Conservation (phyloP, 1,140 invertebrate genomes). For the Metaphire vulgaris region DNA sequence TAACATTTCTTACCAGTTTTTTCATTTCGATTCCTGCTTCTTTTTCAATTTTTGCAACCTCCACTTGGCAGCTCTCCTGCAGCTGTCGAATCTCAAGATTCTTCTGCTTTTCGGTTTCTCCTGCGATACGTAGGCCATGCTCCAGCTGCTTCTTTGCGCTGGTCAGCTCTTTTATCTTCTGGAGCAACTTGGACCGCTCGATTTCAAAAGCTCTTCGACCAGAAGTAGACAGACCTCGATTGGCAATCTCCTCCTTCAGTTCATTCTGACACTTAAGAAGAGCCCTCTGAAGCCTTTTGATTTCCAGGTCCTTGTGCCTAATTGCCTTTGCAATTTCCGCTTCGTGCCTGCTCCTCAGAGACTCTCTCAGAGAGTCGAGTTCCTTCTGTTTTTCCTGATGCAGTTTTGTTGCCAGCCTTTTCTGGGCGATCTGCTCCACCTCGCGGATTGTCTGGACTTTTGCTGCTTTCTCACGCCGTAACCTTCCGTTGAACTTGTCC, state of each 20-base stretch:
- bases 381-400: background rate
- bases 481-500: background rate
- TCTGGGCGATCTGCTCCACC: background rate
- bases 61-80: slow-evolving; percentile 4
- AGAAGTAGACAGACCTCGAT: slow-evolving; percentile 14
- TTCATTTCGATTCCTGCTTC: slow-evolving; percentile 5
- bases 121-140: background rate
- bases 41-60: slow-evolving; percentile 5
- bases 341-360: background rate
- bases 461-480: background rate
- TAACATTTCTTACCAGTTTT: slow-evolving; percentile 16
- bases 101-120: background rate
- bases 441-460: background rate
- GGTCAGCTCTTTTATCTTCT: slow-evolving; percentile 7
- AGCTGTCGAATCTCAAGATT: slow-evolving; percentile 6
- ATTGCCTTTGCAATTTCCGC: background rate
- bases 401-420: background rate
- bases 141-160: slow-evolving; percentile 17
- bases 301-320: slow-evolving; percentile 1
- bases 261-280: slow-evolving; percentile 12
- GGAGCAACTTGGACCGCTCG: slow-evolving; percentile 15
- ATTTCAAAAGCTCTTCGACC: background rate
- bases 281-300: slow-evolving; percentile 3
- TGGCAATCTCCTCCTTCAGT: slow-evolving; percentile 15
- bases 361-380: background rate